Percentiles rank a stretch among this genome's conserved stretches.
These are phyloP conservation scores for Malurus melanocephalus DNA, from an alignment of 2,113 vertebrate genomes.

Conservation along the genomic window DNA sequence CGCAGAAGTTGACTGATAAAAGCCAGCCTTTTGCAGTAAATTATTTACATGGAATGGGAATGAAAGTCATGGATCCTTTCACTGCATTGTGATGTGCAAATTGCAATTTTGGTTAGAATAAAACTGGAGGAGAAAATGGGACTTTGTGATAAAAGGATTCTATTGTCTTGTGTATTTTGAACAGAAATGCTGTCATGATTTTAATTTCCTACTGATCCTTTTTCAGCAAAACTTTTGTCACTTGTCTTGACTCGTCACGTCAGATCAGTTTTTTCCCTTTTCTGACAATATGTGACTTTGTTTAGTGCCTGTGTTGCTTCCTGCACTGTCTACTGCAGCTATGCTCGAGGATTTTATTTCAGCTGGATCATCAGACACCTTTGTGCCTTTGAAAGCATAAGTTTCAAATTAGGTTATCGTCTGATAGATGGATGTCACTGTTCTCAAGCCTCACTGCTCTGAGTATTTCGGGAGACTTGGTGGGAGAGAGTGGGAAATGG, in stretches of 20 bases:
- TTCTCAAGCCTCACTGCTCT: not conserved
- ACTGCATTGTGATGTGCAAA: constrained; percentile 40
- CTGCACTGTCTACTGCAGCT: constrained; percentile 38
- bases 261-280: constrained; percentile 27
- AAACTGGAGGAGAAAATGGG: constrained; percentile 32
- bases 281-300: constrained; percentile 54
- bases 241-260: constrained; percentile 38
- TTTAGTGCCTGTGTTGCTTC: constrained; percentile 31
- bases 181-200: constrained; percentile 52
- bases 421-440: not conserved
- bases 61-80: constrained; percentile 31
- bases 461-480: not conserved
- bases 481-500: not conserved
- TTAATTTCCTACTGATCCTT: constrained; percentile 53
- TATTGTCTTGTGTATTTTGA: constrained; percentile 46
- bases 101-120: constrained; percentile 33
- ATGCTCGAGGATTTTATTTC: constrained; percentile 55
- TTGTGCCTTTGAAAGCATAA: constrained; percentile 45
- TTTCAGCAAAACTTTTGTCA: constrained; percentile 52
- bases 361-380: constrained; percentile 49
- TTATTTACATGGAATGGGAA: constrained; percentile 33
- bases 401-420: constrained; percentile 49
- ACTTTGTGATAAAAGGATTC: constrained; percentile 52
- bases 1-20: constrained; percentile 23
- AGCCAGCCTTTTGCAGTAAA: constrained; percentile 10